Base-by-base conservation (phyloP, 2,888 invertebrate species). In the Drosophila monieri region DNA sequence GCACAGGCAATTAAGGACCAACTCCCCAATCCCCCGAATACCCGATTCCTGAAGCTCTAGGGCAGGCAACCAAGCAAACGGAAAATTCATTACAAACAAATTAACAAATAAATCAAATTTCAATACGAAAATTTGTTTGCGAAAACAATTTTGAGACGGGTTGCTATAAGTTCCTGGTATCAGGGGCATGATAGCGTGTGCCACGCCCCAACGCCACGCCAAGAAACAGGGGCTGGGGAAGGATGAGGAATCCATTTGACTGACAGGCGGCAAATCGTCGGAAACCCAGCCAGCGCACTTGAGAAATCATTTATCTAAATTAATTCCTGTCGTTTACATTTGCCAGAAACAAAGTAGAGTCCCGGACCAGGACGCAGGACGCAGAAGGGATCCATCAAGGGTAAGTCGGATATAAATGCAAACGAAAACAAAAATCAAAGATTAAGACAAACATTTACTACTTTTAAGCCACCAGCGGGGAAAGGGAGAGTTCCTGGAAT, bases 281-380 rank as follows among this genome's bases (percentile, higher is more conserved):
- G 77, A 74, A 70, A 74, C 74, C 65, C 65, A 65, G 65, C 70
- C 70, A 32, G 77, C 75, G 79, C 81, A 78, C 90, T 90, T 89
- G 85, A 89, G 77, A 90, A 90, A 91, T 91, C 91, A 91, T 91
- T 91, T 91, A 91, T 91, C 91, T 91, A 91, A 91, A 91, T 91
- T 91, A 91, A 91, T 91, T 91, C 91, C 91, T 91, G 91, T 91
- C 91, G 91, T 91, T 91, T 91, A 91, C 91, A 91, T 91, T 90
- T 90, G 90, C 81, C 85, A 69, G 73, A 85, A 66, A 55, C 60
- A 47, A 46, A 37, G 37, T 14, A 37, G 39, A 5, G 27, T 3
- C 10, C 53, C n/a, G 10, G 25, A 1, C n/a, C 30, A 21, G 18
- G 37, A 9, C 3, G 6, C 9, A 14, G 2, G 4, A 37, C 3